A percentile compares a stretch with the other conserved stretches of the same genome.
These are phyloP conservation scores for Notodonta ziczac DNA, from an alignment of 2,888 invertebrate genomes.

Conservation along the genomic window DNA sequence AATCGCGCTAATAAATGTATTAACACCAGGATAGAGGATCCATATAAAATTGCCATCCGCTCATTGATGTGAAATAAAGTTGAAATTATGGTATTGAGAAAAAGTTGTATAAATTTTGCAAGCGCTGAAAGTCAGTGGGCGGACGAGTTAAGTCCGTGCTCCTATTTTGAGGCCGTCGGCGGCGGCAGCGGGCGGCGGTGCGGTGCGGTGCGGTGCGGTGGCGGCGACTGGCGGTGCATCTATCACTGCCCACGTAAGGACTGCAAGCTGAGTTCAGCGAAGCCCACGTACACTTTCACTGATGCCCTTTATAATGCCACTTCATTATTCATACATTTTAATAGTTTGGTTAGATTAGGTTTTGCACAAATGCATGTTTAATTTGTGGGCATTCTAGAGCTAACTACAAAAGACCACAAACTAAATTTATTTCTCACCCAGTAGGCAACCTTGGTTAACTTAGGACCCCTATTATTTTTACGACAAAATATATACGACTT, in stretches of 20 bases:
- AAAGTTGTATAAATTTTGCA: slow-evolving; percentile 24
- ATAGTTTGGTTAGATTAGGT: no score
- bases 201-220: slow-evolving; percentile 37
- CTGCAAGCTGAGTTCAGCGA: slow-evolving; percentile 35
- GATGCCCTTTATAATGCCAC: slow-evolving; percentile 35
- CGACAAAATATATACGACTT: no score
- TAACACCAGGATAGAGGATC: slow-evolving; percentile 7
- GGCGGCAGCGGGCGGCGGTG: slow-evolving; percentile 37
- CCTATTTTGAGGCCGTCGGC: slow-evolving; percentile 36
- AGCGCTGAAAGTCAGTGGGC: slow-evolving; percentile 54
- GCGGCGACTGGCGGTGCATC: slow-evolving; percentile 46
- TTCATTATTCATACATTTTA: slow-evolving; percentile 17
- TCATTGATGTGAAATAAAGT: slow-evolving; percentile 13
- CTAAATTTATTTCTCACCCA: no score
- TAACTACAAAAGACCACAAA: no score
- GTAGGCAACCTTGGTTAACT: no score
- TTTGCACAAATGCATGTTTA: neutral
- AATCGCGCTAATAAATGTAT: slow-evolving; percentile 12
- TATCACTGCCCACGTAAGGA: slow-evolving; percentile 54
- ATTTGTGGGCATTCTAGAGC: neutral
- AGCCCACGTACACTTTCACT: slow-evolving; percentile 56
- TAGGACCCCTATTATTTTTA: no score
- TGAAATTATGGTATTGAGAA: slow-evolving; percentile 12
- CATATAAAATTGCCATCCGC: slow-evolving; percentile 14
- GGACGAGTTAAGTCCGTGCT: slow-evolving; percentile 40